Percentiles rank a stretch among this genome's conserved stretches.
Conservation (phyloP, 2,888 invertebrate species). For the Eupithecia insigniata region DNA sequence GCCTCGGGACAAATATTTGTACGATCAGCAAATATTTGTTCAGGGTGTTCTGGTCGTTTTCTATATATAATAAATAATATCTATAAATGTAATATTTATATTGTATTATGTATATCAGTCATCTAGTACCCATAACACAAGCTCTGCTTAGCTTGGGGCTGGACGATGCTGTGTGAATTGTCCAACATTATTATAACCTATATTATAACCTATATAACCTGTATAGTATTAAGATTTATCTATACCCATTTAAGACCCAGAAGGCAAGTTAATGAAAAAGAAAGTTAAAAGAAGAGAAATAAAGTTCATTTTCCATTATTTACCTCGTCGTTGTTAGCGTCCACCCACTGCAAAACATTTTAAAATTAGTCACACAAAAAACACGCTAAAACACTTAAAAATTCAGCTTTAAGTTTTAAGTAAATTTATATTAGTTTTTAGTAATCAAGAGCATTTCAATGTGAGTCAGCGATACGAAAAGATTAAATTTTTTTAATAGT, state of each 20-base stretch:
- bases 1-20: too few species aligned
- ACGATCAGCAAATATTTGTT: too few species aligned
- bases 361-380: constrained; percentile 73
- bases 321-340: constrained; percentile 88
- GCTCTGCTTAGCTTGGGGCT: too few species aligned
- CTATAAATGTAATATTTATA: too few species aligned
- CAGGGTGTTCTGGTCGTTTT: too few species aligned
- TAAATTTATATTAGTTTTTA: constrained; percentile 16
- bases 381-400: constrained; percentile 42
- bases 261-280: constrained; percentile 37
- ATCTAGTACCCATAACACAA: too few species aligned
- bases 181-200: too few species aligned
- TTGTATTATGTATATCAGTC: too few species aligned
- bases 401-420: constrained; percentile 13
- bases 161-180: too few species aligned
- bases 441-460: constrained; percentile 77
- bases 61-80: too few species aligned
- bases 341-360: constrained; percentile 87
- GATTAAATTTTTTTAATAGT: constrained; percentile 51
- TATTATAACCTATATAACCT: not conserved
- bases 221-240: not conserved
- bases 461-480: constrained; percentile 62
- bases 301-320: constrained; percentile 56
- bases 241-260: constrained; percentile 14
- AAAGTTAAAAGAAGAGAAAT: constrained; percentile 42